Base-by-base conservation (phyloP, 2,797 vertebrate genomes). In the Diglossa cyanea region DNA sequence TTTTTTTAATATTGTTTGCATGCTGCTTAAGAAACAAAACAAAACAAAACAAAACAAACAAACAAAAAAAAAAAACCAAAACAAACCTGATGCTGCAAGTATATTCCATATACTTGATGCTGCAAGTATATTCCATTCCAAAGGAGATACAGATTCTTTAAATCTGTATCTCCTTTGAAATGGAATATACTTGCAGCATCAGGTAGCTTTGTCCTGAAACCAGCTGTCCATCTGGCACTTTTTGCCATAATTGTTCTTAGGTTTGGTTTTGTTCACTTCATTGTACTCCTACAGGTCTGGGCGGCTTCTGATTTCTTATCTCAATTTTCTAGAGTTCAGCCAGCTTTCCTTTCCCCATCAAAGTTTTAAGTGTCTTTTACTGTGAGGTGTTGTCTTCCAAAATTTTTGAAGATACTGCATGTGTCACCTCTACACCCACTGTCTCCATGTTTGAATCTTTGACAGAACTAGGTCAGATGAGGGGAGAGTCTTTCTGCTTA, bases 381-480 rank as follows among this genome's bases (percentile, higher is more conserved):
- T 81, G 45, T 63, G 37, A 87, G 37, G n/a, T 79, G 37, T 40
- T 93, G 89, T 31, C 48, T 87, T 87, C 55, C 54, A 80, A 80
- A 93, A 80, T 50, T 67, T 92, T 86, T 76, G 53, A 85, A 93
- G 91, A 73, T 61, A 39, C 31, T 80, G 58, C 51, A 54, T 93
- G 72, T 96, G 65, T 91, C 75, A 94, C 79, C 94, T 94, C 79
- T 74, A 93, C 93, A 88, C 94, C 95, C 94, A 94, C 96, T 80
- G 30, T 74, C 73, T 94, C 66, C 26, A 7, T 78, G 93, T 93
- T 88, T 83, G 90, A 96, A 90, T 90, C 68, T 90, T 55, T 96
- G 96, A 96, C 94, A 94, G 94, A 96, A 95, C 82, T 95, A 71
- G 93, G 61, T 95, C 95, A 88, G 83, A 75, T 79, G 62, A 86